Percentiles rank a stretch among this genome's conserved stretches.
Conservation (phyloP, 2,797 vertebrate species). For the Etheostoma nigrum region DNA sequence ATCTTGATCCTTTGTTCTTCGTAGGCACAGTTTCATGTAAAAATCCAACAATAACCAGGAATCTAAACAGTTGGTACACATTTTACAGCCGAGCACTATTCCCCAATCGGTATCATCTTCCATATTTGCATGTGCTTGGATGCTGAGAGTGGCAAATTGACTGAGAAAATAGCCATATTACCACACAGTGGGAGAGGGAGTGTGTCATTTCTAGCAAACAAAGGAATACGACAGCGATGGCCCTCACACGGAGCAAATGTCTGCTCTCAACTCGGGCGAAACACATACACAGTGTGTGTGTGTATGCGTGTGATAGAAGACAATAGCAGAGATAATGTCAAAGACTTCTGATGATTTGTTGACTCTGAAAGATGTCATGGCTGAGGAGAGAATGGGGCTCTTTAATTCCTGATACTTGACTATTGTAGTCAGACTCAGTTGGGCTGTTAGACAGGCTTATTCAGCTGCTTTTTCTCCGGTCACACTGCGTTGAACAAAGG, state of each 20-base stretch:
- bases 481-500: slow-evolving; percentile 7
- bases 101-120: slow-evolving; percentile 74
- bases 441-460: slow-evolving; percentile 30
- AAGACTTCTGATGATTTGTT: slow-evolving; percentile 59
- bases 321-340: slow-evolving; percentile 71
- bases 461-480: slow-evolving; percentile 29
- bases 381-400: slow-evolving; percentile 27
- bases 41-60: slow-evolving; percentile 64
- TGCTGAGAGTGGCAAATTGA: slow-evolving; percentile 87
- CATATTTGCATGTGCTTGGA: slow-evolving; percentile 84
- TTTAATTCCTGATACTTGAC: slow-evolving; percentile 44
- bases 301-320: slow-evolving; percentile 31
- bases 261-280: slow-evolving; percentile 76
- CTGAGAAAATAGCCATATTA: slow-evolving; percentile 88
- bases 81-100: slow-evolving; percentile 73
- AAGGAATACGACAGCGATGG: slow-evolving; percentile 73
- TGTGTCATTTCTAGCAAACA: slow-evolving; percentile 82
- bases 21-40: not conserved
- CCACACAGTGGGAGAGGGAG: slow-evolving; percentile 83
- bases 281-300: slow-evolving; percentile 43
- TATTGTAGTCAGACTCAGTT: slow-evolving; percentile 25
- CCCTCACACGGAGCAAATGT: slow-evolving; percentile 79
- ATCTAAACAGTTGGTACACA: slow-evolving; percentile 79
- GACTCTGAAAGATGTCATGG: slow-evolving; percentile 49
- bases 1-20: slow-evolving; percentile 42